Base-by-base conservation (phyloP, 1,140 invertebrate genomes). In the Drosophila obscura region DNA sequence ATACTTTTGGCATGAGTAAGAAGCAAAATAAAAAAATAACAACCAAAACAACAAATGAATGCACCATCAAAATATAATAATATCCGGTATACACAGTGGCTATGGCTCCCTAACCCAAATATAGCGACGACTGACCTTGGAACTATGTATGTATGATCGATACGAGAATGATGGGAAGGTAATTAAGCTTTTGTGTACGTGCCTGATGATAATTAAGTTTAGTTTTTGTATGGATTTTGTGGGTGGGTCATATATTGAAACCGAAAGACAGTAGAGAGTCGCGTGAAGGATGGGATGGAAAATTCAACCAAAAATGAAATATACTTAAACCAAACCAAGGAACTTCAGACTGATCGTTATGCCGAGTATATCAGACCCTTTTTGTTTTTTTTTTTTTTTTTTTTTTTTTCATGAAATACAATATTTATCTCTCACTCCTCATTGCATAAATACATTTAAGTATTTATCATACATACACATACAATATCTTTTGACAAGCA, bases 1-100 rank as follows among this genome's bases (percentile, higher is more conserved):
- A 2, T 39, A 39, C 11, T 39, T 50, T 59, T 48, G 48, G 58
- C 60, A 76, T 80, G 66, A 67, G 69, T 59, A 80, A 72, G 28
- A 73, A 84, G 52, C 66, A 41, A 52, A 72, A 49, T 8, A 59
- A 52, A 69, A 53, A 22, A 55, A 11, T 56, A 62, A 68, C 49
- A 63, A 67, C 55, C 51, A 26, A 45, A 58, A 58, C 53, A 84
- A 79, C 45, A 43, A 63, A 83, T 56, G 22, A 41, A 79, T 60
- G 71, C 43, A 78, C 67, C 75, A 50, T 61, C 52, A 65, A 73
- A 69, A 49, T 72, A 71, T 53, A 26, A 73, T 52, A 68, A 68
- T 56, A 53, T 48, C 50, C 50, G n/a, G 44, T 35, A 59, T 15
- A 56, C 44, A 64, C 16, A 39, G 55, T 72, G 57, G 68, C 51